Base-by-base conservation (phyloP, 2,797 vertebrate species). In the Pangasius krempfi region DNA sequence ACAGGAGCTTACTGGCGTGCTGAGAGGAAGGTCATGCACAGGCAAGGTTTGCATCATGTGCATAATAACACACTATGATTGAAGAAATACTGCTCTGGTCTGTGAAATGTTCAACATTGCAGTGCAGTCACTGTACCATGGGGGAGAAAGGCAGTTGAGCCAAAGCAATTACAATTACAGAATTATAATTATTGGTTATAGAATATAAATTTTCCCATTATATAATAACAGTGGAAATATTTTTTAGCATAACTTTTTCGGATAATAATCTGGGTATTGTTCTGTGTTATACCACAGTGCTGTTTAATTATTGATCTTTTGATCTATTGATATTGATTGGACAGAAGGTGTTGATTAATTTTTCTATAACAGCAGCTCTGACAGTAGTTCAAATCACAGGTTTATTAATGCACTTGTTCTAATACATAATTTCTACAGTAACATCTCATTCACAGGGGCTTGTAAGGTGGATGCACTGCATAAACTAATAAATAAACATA, bases 31-130 rank as follows among this genome's bases (percentile, higher is more conserved):
- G 81, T 54, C 62, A 16, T 82, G 40, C 5, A 72, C 13, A 33
- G 47, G 80, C 68, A 73, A 84, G 58, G 56, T 72, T 84, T 60
- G 58, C 72, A 62, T 82, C 80, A 82, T 82, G 58, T 62, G 56
- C 37, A 82, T 60, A 81, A 81, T 82, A 37, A 44, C 80, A 82
- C 25, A 82, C 37, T 40, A 5, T 80, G 83, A 50, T 52, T 72
- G 52, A 86, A 68, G 64, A 58, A 86, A 44, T 1, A 47, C 82
- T 79, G 20, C 60, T 47, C 60, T 84, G 18, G 62, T 68, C n/a
- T n/a, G 8, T 84, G 60, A 68, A 68, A n/a, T 84, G 60, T 66
- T 84, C 80, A 62, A 10, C 60, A 73, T 14, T 58, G 33, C 52
- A 25, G 84, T 40, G 40, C n/a, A 85, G 18, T 62, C 56, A 83